Base-by-base conservation (phyloP, 1,140 invertebrate genomes). In the Bombus confusus region DNA sequence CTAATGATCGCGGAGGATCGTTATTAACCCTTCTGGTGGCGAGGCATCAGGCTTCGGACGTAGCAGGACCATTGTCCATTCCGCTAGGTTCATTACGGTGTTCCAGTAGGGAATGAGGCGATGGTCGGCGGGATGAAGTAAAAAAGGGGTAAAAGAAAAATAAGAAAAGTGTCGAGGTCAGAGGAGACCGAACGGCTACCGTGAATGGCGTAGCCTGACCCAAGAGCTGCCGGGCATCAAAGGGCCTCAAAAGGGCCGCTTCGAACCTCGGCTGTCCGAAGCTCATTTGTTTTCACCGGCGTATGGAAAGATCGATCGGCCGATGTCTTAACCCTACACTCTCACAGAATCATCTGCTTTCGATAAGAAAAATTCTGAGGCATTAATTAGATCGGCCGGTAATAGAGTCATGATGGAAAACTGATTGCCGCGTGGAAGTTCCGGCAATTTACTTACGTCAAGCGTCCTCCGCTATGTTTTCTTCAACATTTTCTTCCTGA, bases 221-320 rank as follows among this genome's bases (percentile, higher is more conserved):
- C 82, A 87, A 72, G 88, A 87, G 90, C 90, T 92, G 92, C 87
- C 88, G 89, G 86, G 87, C 91, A 89, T 92, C 91, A 91, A 92
- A 91, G 87, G 86, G 64, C 83, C 91, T 94, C 92, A 94, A 93
- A 94, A 93, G 92, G 80, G 77, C 93, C 93, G 93, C 92, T 79
- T 73, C 89, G 74, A 88, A 87, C 89, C 90, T 87, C 86, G 87
- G 83, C 90, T 91, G 92, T 93, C 88, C 86, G 86, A 86, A 92
- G 87, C 92, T 94, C 93, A 93, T 93, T 92, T 94, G 92, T 94
- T 94, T 91, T 90, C 91, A 89, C 81, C 88, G 86, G 81, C 85
- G 81, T 82, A 79, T 73, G 85, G 78, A 87, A 87, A 90, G 91
- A 92, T 91, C 88, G 90, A 91, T 91, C 87, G 83, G 82, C 86